phyloP scores from a whole-genome alignment of 64 coral and sea anemone species.

The Astreopora myriophthalma region DNA sequence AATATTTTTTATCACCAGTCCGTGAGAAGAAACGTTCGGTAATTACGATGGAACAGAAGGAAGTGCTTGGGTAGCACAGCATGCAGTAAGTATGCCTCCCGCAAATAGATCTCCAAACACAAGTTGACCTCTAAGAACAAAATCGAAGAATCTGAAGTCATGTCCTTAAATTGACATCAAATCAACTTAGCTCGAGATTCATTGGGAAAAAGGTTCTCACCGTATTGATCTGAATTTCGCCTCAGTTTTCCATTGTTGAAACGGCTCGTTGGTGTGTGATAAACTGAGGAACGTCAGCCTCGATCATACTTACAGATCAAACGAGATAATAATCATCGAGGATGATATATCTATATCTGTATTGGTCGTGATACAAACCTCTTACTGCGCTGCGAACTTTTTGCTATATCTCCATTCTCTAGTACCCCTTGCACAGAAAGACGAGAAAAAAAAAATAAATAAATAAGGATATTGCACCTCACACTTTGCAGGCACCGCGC shows the following conservation, averaged over 20 bases:
- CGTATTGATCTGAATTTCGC: neutral
- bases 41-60: neutral
- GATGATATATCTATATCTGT: no score
- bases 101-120: neutral
- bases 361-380: neutral
- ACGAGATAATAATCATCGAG: neutral
- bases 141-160: neutral
- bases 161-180: neutral
- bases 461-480: neutral
- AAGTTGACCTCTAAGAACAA: neutral
- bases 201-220: neutral
- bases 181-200: neutral
- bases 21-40: no score
- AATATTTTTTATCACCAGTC: no score
- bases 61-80: no score
- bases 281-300: neutral
- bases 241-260: neutral
- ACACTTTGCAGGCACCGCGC: neutral
- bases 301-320: neutral
- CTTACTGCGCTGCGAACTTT: neutral
- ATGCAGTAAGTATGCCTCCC: neutral
- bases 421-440: neutral
- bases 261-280: neutral
- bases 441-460: neutral
- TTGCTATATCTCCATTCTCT: neutral